Conservation (phyloP, 1,140 invertebrate genomes). For the Lordiphosa collinella region DNA sequence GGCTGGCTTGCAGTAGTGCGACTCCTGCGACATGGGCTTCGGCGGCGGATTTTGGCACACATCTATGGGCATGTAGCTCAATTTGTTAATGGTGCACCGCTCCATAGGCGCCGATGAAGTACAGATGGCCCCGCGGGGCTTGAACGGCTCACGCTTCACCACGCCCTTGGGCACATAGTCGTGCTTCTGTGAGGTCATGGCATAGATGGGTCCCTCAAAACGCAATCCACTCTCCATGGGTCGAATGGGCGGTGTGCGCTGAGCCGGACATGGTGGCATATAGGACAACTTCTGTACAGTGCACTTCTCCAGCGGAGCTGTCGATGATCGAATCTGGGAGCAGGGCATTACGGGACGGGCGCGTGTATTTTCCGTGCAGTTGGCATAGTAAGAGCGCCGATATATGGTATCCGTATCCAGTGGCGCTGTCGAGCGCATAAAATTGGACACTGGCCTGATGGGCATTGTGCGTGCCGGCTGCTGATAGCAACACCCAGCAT, state of each 20-base stretch:
- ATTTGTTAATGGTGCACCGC: slow-evolving; percentile 80
- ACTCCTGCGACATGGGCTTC: slow-evolving; percentile 72
- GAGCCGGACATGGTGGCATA: slow-evolving; percentile 80
- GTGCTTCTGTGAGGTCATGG: slow-evolving; percentile 86
- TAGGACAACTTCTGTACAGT: slow-evolving; percentile 82
- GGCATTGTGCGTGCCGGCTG: slow-evolving; percentile 82
- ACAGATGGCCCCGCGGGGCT: slow-evolving; percentile 81
- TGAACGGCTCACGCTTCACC: slow-evolving; percentile 80
- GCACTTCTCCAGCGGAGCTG: slow-evolving; percentile 80
- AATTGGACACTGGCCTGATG: slow-evolving; percentile 81
- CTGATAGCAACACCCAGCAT: slow-evolving; percentile 81
- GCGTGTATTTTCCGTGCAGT: slow-evolving; percentile 39
- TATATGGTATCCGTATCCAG: slow-evolving; percentile 83
- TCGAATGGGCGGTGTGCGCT: slow-evolving; percentile 73
- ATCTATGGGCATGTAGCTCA: slow-evolving; percentile 81
- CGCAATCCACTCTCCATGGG: slow-evolving; percentile 59
- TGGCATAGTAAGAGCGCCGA: slow-evolving; percentile 81
- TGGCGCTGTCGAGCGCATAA: slow-evolving; percentile 80
- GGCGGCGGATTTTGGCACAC: slow-evolving; percentile 75
- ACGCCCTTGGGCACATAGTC: slow-evolving; percentile 86
- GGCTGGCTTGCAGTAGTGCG: slow-evolving; percentile 78
- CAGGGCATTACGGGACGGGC: slow-evolving; percentile 73
- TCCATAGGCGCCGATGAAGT: slow-evolving; percentile 81
- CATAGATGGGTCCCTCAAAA: slow-evolving; percentile 85
- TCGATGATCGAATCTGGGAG: slow-evolving; percentile 56